Base-by-base conservation (phyloP, 2,888 invertebrate genomes). In the Gymnosoma rotundatum region DNA sequence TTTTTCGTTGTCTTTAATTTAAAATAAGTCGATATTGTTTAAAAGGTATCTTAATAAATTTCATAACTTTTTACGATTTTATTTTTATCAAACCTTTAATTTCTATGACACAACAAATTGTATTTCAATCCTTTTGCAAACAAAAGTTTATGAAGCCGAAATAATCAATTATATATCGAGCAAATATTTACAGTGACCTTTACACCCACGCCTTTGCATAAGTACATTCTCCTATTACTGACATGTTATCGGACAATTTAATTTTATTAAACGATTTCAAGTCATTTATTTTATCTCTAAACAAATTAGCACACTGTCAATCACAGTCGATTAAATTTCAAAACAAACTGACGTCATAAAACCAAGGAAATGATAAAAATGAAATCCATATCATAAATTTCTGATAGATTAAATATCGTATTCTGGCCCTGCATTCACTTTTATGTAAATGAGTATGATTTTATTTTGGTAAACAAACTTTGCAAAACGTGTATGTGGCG, bases 241-340 rank as follows among this genome's bases (percentile, higher is more conserved):
- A 76, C 25, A 32, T 63, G 3, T 66, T 75, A 72, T 56, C 56
- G 50, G 18, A 25, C 36, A 73, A 73, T 80, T 64, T 69, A 78
- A 60, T 73, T 84, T 78, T 84, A 60, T 60, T 78, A 84, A 84
- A 78, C 63, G 72, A 54, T 78, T 76, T 76, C 12, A 48, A 76
- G 56, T 75, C 48, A 70, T 72, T 79, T 56, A 7, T 67, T 78
- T 58, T 83, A 78, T 83, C 72, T 67, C 36, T 64, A 58, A 73
- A 38, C 73, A 84, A 80, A 83, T 83, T 76, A 76, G 45, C 42
- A 69, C 38, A 73, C 67, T 73, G 80, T 80, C 80, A 83, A 80
- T 80, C 80, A 83, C 50, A 69, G 21, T 32, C 63, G 72, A 83
- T 80, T 83, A 76, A 63, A 69, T 83, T 78, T 80, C 67, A 61